Conservation (phyloP, 2,888 invertebrate genomes). For the Andrena marginata region DNA sequence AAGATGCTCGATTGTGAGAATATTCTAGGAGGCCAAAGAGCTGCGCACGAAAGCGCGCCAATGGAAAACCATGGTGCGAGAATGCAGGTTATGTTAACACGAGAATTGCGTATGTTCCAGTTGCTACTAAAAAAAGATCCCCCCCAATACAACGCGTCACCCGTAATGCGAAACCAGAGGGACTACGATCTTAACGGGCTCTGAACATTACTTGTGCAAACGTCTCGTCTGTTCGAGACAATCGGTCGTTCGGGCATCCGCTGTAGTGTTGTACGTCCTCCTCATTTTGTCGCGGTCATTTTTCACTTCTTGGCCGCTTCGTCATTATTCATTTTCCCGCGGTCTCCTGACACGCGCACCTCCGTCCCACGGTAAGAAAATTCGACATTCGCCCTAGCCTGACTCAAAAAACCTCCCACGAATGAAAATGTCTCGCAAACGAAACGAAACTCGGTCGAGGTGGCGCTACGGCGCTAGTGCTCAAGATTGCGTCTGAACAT, state of each 20-base stretch:
- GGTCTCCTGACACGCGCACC: slow-evolving; percentile 75
- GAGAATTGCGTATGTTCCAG: background rate
- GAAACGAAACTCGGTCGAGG: too few species aligned
- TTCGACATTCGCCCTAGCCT: slow-evolving; percentile 71
- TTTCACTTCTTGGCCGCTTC: slow-evolving; percentile 76
- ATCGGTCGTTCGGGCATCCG: slow-evolving; percentile 86
- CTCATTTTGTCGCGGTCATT: slow-evolving; percentile 87
- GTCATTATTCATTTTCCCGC: slow-evolving; percentile 78
- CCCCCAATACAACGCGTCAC: background rate
- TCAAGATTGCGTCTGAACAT: too few species aligned
- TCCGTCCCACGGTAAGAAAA: slow-evolving; percentile 65
- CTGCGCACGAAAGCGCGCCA: slow-evolving; percentile 52
- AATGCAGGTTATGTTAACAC: slow-evolving; percentile 46
- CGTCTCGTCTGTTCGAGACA: slow-evolving; percentile 87
- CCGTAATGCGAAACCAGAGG: background rate
- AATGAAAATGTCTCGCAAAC: too few species aligned
- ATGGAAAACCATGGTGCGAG: slow-evolving; percentile 6
- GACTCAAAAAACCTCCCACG: slow-evolving; percentile 51
- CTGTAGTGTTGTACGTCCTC: slow-evolving; percentile 86
- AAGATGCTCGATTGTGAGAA: background rate
- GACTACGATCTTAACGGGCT: slow-evolving; percentile 25
- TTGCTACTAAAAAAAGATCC: background rate
- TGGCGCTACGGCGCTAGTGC: too few species aligned
- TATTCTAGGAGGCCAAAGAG: background rate
- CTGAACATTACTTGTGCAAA: slow-evolving; percentile 86